phyloP scores from a whole-genome alignment of 2,113 vertebrate genomes.

The Microtus pennsylvanicus region DNA sequence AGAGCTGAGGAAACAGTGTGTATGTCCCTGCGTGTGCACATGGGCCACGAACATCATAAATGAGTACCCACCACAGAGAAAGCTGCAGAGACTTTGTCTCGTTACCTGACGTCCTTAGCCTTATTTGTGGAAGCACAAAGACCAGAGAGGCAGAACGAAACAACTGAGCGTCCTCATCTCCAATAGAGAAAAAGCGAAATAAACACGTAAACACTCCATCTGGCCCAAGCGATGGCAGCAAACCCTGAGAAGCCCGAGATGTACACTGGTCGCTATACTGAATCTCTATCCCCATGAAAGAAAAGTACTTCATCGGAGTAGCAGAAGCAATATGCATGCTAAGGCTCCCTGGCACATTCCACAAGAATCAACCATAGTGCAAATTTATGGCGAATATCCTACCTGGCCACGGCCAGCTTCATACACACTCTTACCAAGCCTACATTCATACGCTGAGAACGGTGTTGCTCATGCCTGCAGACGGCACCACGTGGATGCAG shows the following conservation, averaged over 20 bases:
- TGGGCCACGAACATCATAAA: neutral
- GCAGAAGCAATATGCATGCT: neutral
- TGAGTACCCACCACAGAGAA: neutral
- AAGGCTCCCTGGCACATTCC: neutral
- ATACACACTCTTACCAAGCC: neutral
- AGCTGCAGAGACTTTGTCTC: neutral
- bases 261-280: neutral
- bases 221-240: neutral
- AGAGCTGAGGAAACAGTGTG: neutral
- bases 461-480: neutral
- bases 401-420: neutral
- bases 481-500: neutral
- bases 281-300: neutral
- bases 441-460: rapidly evolving
- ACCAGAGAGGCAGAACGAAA: neutral
- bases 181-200: neutral
- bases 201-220: neutral
- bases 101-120: neutral
- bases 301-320: neutral
- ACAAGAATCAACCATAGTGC: neutral
- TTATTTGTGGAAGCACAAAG: neutral
- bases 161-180: neutral
- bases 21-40: no score
- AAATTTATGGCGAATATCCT: neutral
- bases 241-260: neutral